Percentiles rank a stretch among this genome's conserved stretches.
Conservation (phyloP, 2,888 invertebrate species). For the Plutella xylostella region DNA sequence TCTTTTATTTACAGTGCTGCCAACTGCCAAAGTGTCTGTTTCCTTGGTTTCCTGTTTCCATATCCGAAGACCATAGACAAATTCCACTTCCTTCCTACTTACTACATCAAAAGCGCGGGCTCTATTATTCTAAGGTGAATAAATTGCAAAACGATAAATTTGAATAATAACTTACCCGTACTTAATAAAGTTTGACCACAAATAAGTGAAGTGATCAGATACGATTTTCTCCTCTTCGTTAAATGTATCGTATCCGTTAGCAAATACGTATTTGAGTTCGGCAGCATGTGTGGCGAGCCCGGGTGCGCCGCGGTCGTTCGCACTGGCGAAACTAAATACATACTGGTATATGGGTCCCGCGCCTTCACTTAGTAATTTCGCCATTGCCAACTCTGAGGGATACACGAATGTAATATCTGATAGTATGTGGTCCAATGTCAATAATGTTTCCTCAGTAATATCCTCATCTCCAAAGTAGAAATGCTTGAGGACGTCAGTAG, state of each 20-base stretch:
- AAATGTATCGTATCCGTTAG: slow-evolving; percentile 14
- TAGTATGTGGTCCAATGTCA: background rate
- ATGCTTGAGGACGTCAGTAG: slow-evolving; percentile 15
- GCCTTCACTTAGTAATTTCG: background rate
- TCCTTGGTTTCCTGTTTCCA: too few species aligned
- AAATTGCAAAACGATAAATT: too few species aligned
- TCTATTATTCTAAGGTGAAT: too few species aligned
- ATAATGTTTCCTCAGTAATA: background rate
- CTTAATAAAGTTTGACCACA: slow-evolving; percentile 32
- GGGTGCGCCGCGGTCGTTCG: background rate
- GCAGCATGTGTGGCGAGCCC: slow-evolving; percentile 25
- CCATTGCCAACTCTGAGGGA: background rate
- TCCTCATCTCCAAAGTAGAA: slow-evolving; percentile 2
- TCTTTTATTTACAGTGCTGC: too few species aligned
- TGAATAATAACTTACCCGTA: slow-evolving; percentile 1
- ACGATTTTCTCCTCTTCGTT: slow-evolving; percentile 35
- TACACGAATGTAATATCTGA: background rate
- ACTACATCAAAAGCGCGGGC: too few species aligned
- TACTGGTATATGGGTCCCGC: background rate
- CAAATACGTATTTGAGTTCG: slow-evolving; percentile 44
- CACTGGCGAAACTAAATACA: background rate
- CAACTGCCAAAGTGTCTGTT: too few species aligned
- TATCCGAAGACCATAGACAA: too few species aligned
- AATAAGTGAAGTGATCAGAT: slow-evolving; percentile 35
- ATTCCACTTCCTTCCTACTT: too few species aligned